Conservation (phyloP, 2,797 vertebrate species). For the Aulostomus chinensis region DNA sequence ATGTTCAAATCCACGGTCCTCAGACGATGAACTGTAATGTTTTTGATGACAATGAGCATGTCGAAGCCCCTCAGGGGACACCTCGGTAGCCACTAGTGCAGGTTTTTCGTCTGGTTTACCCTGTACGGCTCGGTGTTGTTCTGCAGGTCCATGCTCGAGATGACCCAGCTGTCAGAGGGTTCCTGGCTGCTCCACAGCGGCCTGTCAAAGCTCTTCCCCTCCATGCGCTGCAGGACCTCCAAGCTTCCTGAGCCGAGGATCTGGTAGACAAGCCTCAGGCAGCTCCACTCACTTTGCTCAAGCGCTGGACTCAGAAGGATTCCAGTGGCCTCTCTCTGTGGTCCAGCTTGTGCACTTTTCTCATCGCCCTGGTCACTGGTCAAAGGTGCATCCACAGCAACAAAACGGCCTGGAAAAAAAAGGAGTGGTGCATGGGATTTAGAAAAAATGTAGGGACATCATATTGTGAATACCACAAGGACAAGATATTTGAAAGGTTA, state of each 20-base stretch:
- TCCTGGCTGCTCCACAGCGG: slow-evolving; percentile 86
- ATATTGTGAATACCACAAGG: too few species aligned
- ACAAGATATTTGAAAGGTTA: too few species aligned
- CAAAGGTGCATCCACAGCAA: slow-evolving; percentile 80
- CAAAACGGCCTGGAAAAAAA: slow-evolving; percentile 83
- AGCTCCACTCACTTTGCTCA: slow-evolving; percentile 89
- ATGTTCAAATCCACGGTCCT: too few species aligned
- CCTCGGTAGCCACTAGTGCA: too few species aligned
- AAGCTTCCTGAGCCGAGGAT: slow-evolving; percentile 76
- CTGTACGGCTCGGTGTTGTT: slow-evolving; percentile 84
- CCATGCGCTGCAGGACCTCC: slow-evolving; percentile 83
- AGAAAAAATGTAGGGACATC: neutral
- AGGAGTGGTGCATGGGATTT: neutral
- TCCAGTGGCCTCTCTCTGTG: slow-evolving; percentile 72
- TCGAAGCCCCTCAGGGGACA: too few species aligned
- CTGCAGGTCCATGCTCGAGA: slow-evolving; percentile 88
- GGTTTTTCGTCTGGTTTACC: too few species aligned
- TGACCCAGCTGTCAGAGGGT: slow-evolving; percentile 91
- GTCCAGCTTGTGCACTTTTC: neutral
- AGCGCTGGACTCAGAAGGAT: slow-evolving; percentile 86
- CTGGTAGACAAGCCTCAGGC: slow-evolving; percentile 91
- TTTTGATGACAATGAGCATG: too few species aligned
- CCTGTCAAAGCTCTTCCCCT: slow-evolving; percentile 88
- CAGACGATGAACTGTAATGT: too few species aligned
- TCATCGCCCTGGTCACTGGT: slow-evolving; percentile 3